Conservation (phyloP, 2,888 invertebrate genomes). For the Tanaodytes sp. region DNA sequence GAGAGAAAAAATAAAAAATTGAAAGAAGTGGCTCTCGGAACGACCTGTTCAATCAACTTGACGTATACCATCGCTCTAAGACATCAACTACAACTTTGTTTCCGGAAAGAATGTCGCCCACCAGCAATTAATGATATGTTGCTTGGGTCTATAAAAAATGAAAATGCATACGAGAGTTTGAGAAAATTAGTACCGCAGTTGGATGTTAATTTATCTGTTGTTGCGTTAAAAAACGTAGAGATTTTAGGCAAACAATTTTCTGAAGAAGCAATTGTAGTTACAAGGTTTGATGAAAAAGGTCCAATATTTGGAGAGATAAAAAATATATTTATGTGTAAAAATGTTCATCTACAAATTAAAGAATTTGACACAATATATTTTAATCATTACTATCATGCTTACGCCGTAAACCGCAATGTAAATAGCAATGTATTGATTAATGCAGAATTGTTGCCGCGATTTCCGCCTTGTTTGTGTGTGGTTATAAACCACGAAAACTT, state of each 20-base stretch:
- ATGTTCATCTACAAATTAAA: slow-evolving; percentile 8
- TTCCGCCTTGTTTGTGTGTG: background rate
- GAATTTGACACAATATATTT: slow-evolving; percentile 19
- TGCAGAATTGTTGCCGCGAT: background rate
- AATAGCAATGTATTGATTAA: background rate
- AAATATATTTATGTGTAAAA: slow-evolving; percentile 17
- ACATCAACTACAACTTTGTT: slow-evolving; percentile 9
- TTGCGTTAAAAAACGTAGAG: background rate
- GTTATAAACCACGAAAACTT: background rate
- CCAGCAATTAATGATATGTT: background rate
- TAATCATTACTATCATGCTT: background rate
- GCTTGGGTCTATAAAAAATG: slow-evolving; percentile 1
- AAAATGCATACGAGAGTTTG: background rate
- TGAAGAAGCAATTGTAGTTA: background rate
- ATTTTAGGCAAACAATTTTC: too few relatives aligned
- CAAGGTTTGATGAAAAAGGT: too few relatives aligned
- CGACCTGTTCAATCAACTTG: background rate
- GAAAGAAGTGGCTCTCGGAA: too few relatives aligned
- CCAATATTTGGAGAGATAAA: background rate
- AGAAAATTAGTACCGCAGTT: background rate
- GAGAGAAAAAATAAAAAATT: slow-evolving; percentile 33
- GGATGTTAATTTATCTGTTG: background rate
- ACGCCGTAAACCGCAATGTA: background rate
- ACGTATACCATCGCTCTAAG: background rate
- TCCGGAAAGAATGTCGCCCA: background rate